Evolutionary conservation across 2,888 invertebrate species (phyloP).

Genomic region (Hypomecis punctinalis): DNA sequence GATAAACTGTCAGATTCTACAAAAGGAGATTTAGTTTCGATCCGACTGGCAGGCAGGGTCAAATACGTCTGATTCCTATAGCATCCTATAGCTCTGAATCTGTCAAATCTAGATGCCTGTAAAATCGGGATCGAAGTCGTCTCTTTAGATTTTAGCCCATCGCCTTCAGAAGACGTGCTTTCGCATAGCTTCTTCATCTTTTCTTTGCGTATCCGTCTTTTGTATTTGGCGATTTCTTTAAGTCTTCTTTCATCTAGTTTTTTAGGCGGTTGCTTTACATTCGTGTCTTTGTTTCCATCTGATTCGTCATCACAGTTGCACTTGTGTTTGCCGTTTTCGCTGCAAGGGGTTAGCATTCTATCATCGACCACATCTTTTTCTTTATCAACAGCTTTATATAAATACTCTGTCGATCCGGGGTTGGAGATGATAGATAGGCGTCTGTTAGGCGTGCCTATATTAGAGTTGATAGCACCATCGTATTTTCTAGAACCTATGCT

Average conservation of each 20-base stretch:
- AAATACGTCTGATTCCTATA: constrained; percentile 79
- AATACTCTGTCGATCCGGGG: constrained; percentile 41
- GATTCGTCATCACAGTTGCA: constrained; percentile 91
- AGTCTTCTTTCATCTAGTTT: constrained; percentile 71
- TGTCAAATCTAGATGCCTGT: constrained; percentile 79
- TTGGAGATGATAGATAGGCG: constrained; percentile 51
- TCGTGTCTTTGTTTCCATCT: constrained; percentile 66
- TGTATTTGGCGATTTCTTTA: constrained; percentile 81
- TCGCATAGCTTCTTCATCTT: constrained; percentile 73
- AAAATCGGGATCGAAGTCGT: constrained; percentile 80
- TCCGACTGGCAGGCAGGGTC: constrained; percentile 72
- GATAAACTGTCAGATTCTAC: constrained; percentile 59
- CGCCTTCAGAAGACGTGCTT: constrained; percentile 77
- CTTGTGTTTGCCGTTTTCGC: constrained; percentile 90
- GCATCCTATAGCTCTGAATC: constrained; percentile 77
- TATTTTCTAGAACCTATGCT: constrained; percentile 64
- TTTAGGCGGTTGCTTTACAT: constrained; percentile 60
- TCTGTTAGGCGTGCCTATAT: constrained; percentile 49
- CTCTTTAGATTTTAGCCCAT: constrained; percentile 62
- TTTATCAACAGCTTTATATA: constrained; percentile 30
- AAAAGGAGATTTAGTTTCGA: constrained; percentile 73
- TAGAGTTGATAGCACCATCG: constrained; percentile 53
- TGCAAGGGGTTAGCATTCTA: constrained; percentile 89
- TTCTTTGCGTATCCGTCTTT: constrained; percentile 75
- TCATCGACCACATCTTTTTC: constrained; percentile 85